phyloP scores from a whole-genome alignment of 2,113 vertebrate genomes.

The Laticauda colubrina region DNA sequence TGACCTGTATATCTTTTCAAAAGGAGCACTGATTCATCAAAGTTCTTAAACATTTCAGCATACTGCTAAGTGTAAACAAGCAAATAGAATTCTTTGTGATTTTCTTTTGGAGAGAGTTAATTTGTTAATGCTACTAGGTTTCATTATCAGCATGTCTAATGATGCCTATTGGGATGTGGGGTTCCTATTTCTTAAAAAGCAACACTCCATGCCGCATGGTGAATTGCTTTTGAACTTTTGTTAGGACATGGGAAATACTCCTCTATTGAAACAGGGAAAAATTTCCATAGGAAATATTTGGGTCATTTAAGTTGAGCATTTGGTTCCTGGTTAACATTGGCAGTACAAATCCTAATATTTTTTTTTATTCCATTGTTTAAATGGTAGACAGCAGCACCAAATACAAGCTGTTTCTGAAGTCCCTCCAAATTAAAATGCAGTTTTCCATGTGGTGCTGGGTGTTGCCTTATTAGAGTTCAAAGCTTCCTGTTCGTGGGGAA shows the following conservation, averaged over 20 bases:
- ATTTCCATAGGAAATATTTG: not conserved
- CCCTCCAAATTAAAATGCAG: not conserved
- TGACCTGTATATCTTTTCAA: constrained; percentile 54
- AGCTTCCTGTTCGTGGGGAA: not conserved
- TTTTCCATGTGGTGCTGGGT: not conserved
- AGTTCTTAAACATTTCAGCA: constrained; percentile 52
- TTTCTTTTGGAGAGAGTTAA: constrained; percentile 43
- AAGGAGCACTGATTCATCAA: constrained; percentile 59
- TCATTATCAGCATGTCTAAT: constrained; percentile 17
- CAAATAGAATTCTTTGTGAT: constrained; percentile 43
- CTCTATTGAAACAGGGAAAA: not conserved
- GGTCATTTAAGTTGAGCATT: not conserved
- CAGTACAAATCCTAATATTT: not conserved
- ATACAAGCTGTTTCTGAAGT: constrained; percentile 3
- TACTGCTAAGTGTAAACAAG: constrained; percentile 33
- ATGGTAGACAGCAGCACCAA: not conserved
- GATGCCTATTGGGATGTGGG: not conserved
- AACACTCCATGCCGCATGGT: not conserved
- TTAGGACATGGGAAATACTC: not conserved
- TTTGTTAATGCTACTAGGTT: constrained; percentile 38
- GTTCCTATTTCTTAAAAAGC: not conserved
- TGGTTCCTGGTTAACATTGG: not conserved
- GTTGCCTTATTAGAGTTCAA: not conserved
- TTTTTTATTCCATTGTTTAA: not conserved
- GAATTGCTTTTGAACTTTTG: not conserved